Evolutionary conservation across 2,113 vertebrate genomes (phyloP), one percentile per base, ranked within the genome.

Genomic region (Mandrillus leucophaeus): DNA sequence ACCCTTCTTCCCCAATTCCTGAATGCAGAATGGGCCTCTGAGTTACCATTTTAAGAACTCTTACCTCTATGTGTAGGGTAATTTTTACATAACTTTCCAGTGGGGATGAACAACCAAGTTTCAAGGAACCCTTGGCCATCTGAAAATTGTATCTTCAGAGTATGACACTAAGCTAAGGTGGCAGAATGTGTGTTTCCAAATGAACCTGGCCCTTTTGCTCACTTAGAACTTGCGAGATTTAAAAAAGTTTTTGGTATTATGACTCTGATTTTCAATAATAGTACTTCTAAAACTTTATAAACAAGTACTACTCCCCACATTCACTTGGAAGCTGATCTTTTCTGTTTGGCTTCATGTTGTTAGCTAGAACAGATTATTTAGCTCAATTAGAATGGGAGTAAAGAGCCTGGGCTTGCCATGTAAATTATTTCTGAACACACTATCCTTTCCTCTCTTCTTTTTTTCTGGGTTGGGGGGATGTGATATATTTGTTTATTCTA

Each of bases 291-390:
- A 86, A 61, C 83, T n/a, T 97, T 96, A 88, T 12, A 84, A 30
- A 84, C 3, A 18, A 6, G 11, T 75, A 48, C 13, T 55, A 52
- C 25, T 22, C 16, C 45, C 16, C 27, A 30, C 16, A 43, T 55
- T 90, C 50, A 32, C 35, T 90, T 96, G 38, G 30, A 94, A 85
- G 61, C 12, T 82, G 45, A 52, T 38, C 57, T 97, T 96, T 79
- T 35, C 52, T 78, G 30, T 55, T 70, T 92, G 32, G 5, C 32
- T 93, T 97, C 75, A 43, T 79, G 23, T 6, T 61, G 22, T 79
- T 72, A 48, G 30, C 45, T 87, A 43, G 66, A 90, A 87, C 4
- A 96, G 55, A 45, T 55, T 25, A 30, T 48, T 94, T 52, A 76
- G 55, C 23, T 84, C 66, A 45, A 16, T 89, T 48, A 89, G 75